Conservation (phyloP, 2,113 vertebrate genomes). For the Lynx canadensis region DNA sequence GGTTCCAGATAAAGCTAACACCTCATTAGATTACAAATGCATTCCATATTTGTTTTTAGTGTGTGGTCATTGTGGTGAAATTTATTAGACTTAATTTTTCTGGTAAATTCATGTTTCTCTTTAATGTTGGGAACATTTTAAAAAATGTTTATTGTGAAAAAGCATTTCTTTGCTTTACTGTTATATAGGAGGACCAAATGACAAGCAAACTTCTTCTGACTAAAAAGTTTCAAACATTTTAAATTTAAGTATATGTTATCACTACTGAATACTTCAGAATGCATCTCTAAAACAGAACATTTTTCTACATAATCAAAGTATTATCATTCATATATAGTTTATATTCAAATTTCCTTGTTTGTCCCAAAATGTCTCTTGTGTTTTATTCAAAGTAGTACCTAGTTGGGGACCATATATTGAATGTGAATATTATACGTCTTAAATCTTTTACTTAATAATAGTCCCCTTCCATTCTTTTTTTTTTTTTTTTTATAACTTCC, state of each 20-base stretch:
- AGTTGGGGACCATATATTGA: not conserved
- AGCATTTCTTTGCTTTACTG: not conserved
- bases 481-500: not conserved
- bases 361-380: not conserved
- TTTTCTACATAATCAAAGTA: not conserved
- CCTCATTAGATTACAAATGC: slow-evolving; percentile 13
- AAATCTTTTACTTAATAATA: not conserved
- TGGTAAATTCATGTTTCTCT: slow-evolving; percentile 22
- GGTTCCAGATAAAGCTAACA: not conserved
- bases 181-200: not conserved
- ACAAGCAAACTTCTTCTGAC: not conserved
- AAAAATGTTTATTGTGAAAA: not conserved
- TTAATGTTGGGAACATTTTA: not conserved
- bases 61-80: not conserved
- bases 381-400: not conserved
- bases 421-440: not conserved
- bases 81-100: not conserved
- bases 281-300: not conserved
- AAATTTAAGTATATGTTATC: not conserved
- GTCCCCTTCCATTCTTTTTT: accelerated
- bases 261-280: not conserved
- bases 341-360: not conserved
- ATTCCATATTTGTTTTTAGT: slow-evolving; percentile 2
- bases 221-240: slow-evolving; percentile 8
- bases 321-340: not conserved